phyloP scores from a whole-genome alignment of 2,888 invertebrate genomes.

The Drosophila putrida region DNA sequence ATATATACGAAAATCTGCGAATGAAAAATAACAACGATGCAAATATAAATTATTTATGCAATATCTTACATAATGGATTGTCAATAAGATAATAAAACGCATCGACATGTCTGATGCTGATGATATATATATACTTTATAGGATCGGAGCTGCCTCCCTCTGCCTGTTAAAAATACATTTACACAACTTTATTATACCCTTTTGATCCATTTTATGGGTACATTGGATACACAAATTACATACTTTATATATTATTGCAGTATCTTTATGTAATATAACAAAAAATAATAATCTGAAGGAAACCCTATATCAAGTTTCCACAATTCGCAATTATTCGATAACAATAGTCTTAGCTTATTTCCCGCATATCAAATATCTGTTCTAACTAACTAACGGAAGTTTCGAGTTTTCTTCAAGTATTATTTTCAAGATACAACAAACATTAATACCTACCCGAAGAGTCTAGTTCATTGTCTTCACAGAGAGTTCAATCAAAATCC shows the following conservation, averaged over 20 bases:
- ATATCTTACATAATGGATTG: background rate
- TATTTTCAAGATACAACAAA: conserved; percentile 1
- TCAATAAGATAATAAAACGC: background rate
- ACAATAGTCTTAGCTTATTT: conserved; percentile 14
- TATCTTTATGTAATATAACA: conserved; percentile 2
- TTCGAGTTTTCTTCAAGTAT: conserved; percentile 13
- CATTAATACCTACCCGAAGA: background rate
- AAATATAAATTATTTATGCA: conserved; percentile 32
- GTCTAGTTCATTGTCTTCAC: conserved; percentile 14
- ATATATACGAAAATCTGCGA: conserved; percentile 15
- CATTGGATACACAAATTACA: conserved; percentile 7
- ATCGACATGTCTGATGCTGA: background rate
- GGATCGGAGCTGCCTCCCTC: conserved; percentile 17
- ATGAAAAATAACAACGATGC: conserved; percentile 32
- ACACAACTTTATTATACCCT: conserved; percentile 16
- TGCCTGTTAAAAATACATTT: conserved; percentile 19
- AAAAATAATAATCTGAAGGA: conserved; percentile 1
- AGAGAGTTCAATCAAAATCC: conserved; percentile 47
- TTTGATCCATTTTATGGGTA: conserved; percentile 6
- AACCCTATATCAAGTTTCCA: conserved; percentile 2
- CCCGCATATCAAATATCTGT: conserved; percentile 16
- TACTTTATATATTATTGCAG: background rate
- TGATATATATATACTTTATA: conserved; percentile 12
- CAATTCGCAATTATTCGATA: background rate
- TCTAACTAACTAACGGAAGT: conserved; percentile 8